Conservation (phyloP, 2,113 vertebrate genomes). For the Amia ocellicauda region DNA sequence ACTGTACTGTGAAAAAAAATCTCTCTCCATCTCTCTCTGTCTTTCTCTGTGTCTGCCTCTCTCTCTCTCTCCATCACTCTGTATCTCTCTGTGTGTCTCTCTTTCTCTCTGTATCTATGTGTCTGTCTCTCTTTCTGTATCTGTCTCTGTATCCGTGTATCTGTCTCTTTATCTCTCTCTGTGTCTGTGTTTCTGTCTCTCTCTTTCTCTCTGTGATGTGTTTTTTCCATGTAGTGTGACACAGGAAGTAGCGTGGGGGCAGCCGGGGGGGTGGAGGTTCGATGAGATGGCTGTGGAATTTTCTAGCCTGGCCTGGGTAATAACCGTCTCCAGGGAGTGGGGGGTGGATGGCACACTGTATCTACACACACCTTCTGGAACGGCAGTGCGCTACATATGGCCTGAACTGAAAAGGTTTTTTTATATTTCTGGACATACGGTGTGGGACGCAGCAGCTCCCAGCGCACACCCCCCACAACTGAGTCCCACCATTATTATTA, state of each 20-base stretch:
- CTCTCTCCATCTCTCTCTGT: slow-evolving; percentile 6
- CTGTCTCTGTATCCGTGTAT: neutral
- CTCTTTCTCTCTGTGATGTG: neutral
- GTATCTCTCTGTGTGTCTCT: neutral
- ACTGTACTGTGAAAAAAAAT: neutral
- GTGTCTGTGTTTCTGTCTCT: neutral
- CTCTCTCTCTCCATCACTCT: slow-evolving; percentile 4
- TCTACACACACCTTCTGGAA: neutral
- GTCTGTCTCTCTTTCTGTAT: neutral
- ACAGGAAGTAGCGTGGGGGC: neutral
- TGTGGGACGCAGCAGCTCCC: too few relatives aligned
- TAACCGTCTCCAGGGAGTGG: too few relatives aligned
- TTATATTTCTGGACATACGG: too few relatives aligned
- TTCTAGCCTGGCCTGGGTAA: too few relatives aligned
- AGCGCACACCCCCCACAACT: too few relatives aligned
- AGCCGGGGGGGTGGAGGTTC: too few relatives aligned
- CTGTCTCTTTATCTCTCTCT: too few relatives aligned
- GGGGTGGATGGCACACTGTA: too few relatives aligned
- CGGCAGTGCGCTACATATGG: neutral
- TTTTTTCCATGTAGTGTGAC: slow-evolving; percentile 10
- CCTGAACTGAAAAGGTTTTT: neutral
- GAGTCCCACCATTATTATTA: too few relatives aligned
- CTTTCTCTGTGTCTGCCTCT: slow-evolving; percentile 6
- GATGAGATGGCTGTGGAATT: too few relatives aligned
- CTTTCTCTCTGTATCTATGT: neutral